Evolutionary conservation across 2,113 vertebrate species (phyloP).

Genomic region (Scomber scombrus): DNA sequence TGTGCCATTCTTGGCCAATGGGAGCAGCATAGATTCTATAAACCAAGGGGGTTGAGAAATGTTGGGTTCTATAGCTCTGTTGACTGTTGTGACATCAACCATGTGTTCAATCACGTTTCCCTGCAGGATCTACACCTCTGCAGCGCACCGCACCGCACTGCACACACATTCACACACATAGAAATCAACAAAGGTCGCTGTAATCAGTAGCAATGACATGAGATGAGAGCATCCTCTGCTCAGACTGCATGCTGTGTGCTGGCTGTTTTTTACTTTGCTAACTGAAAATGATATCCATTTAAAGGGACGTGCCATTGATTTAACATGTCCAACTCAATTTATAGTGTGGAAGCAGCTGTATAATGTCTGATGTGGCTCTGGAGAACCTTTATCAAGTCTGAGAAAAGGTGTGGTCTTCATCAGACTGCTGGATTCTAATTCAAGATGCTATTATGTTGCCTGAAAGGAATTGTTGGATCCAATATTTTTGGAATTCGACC

Average conservation of each 20-base stretch:
- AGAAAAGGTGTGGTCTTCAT: no score
- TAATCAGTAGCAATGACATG: neutral
- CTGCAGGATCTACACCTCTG: conserved; percentile 9
- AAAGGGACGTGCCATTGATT: no score
- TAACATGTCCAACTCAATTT: no score
- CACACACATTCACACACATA: neutral
- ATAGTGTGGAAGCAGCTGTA: no score
- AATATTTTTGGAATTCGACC: no score
- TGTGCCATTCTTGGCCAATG: conserved; percentile 15
- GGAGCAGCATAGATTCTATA: neutral
- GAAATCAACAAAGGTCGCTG: neutral
- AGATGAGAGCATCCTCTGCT: neutral
- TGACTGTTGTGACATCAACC: conserved; percentile 24
- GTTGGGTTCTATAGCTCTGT: neutral
- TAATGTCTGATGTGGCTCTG: no score
- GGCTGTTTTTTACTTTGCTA: no score
- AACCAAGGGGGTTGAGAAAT: neutral
- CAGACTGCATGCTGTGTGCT: neutral
- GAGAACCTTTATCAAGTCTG: no score
- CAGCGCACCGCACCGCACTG: neutral
- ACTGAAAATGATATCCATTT: no score
- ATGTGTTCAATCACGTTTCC: neutral
- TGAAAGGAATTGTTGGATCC: no score
- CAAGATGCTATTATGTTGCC: no score
- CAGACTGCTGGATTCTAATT: no score